Percentiles rank a stretch among this genome's conserved stretches.
Evolutionary conservation across 2,113 vertebrate genomes (phyloP).

Genomic region (Cyanistes caeruleus): DNA sequence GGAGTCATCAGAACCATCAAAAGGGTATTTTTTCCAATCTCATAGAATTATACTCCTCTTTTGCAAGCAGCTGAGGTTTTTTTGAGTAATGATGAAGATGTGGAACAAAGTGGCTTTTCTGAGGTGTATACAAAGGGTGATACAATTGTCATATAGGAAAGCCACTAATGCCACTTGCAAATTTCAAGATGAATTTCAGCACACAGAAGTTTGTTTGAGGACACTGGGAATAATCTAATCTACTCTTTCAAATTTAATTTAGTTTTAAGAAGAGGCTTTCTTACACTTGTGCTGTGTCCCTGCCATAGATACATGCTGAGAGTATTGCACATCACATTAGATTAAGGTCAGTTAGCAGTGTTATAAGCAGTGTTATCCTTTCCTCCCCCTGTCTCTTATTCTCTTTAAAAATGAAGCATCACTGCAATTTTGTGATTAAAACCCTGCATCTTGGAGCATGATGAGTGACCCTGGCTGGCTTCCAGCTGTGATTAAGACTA

Average conservation of each 20-base stretch:
- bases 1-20: background rate
- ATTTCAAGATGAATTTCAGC: slow-evolving; percentile 60
- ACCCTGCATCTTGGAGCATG: background rate
- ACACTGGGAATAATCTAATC: slow-evolving; percentile 59
- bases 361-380: background rate
- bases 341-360: slow-evolving; percentile 70
- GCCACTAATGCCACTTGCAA: slow-evolving; percentile 20
- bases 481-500: background rate
- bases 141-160: background rate
- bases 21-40: background rate
- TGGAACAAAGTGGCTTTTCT: background rate
- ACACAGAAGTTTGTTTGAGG: slow-evolving; percentile 45
- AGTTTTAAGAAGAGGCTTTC: slow-evolving; percentile 41
- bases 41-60: background rate
- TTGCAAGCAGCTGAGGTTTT: background rate
- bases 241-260: slow-evolving; percentile 69
- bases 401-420: background rate
- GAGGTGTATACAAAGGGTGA: background rate
- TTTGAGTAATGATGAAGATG: background rate
- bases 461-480: background rate
- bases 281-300: slow-evolving; percentile 1
- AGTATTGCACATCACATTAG: slow-evolving; percentile 50
- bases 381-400: background rate
- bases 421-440: slow-evolving; percentile 49
- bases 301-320: slow-evolving; percentile 20